These are phyloP conservation scores for Pemphredon lugubris DNA, from an alignment of 2,888 invertebrate species.

Conservation along the genomic window DNA sequence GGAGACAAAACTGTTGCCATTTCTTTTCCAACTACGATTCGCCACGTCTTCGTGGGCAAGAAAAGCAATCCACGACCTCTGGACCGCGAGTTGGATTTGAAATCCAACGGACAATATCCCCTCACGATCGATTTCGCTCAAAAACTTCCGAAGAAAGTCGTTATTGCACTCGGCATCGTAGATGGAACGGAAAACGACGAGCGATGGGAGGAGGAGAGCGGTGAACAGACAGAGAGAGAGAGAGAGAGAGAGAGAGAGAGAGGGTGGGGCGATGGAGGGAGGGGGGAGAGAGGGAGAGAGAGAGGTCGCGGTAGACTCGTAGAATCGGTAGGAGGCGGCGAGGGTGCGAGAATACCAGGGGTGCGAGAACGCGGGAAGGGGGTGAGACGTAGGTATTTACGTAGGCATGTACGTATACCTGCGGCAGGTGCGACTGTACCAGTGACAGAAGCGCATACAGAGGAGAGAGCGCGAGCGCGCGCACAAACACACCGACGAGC, in stretches of 20 bases:
- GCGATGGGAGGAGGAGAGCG: neutral
- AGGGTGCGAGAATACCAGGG: neutral
- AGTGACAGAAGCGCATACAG: conserved; percentile 25
- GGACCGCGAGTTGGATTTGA: no score
- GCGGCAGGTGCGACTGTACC: conserved; percentile 37
- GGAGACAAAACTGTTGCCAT: no score
- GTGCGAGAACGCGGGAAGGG: conserved; percentile 18
- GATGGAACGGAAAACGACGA: neutral
- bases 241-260: conserved; percentile 7
- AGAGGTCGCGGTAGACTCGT: neutral
- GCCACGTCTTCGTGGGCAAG: no score
- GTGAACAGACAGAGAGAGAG: neutral
- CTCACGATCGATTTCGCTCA: conserved; percentile 3
- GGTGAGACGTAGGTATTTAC: conserved; percentile 22
- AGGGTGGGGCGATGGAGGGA: neutral
- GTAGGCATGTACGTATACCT: conserved; percentile 11
- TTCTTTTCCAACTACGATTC: no score
- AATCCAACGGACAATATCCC: no score
- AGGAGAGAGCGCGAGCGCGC: conserved; percentile 13
- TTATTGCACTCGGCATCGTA: neutral
- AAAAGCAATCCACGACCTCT: no score
- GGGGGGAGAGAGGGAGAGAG: neutral
- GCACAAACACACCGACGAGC: conserved; percentile 22
- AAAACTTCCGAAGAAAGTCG: neutral
- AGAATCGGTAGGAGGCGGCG: neutral